A percentile compares a stretch with the other conserved stretches of the same genome.
phyloP scores from a whole-genome alignment of 2,888 invertebrate species.

The Microdon myrmicae region DNA sequence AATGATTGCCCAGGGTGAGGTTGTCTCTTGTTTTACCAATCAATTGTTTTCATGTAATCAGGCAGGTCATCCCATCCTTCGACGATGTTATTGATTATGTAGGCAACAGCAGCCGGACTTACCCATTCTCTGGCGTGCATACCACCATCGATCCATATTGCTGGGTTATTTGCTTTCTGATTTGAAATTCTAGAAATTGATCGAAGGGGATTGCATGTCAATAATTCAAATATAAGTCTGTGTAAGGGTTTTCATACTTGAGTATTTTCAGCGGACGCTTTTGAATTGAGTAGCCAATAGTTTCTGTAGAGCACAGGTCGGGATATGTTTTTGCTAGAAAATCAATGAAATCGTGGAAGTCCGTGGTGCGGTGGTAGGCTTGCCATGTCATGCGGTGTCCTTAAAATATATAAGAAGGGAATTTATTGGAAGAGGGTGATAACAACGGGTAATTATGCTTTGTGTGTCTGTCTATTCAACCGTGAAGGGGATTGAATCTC shows the following conservation, averaged over 20 bases:
- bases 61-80: conserved; percentile 75
- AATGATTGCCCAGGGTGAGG: neutral
- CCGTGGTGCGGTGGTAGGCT: conserved; percentile 77
- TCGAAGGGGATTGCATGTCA: neutral
- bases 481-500: conserved; percentile 20
- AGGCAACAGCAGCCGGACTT: conserved; percentile 81
- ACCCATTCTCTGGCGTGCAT: conserved; percentile 94
- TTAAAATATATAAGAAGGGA: conserved; percentile 42
- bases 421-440: conserved; percentile 14
- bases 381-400: conserved; percentile 77
- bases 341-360: conserved; percentile 78
- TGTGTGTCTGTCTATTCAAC: conserved; percentile 19
- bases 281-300: conserved; percentile 80
- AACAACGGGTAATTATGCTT: conserved; percentile 1
- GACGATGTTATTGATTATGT: conserved; percentile 76
- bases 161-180: conserved; percentile 71
- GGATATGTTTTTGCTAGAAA: conserved; percentile 78
- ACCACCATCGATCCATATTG: conserved; percentile 81
- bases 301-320: conserved; percentile 76
- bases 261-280: conserved; percentile 78
- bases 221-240: neutral
- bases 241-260: conserved; percentile 57
- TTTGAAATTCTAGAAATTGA: conserved; percentile 72
- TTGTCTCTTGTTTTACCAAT: conserved; percentile 72
- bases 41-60: conserved; percentile 78